These are phyloP conservation scores for Sturnus vulgaris DNA, from an alignment of 2,113 vertebrate species.

Conservation along the genomic window DNA sequence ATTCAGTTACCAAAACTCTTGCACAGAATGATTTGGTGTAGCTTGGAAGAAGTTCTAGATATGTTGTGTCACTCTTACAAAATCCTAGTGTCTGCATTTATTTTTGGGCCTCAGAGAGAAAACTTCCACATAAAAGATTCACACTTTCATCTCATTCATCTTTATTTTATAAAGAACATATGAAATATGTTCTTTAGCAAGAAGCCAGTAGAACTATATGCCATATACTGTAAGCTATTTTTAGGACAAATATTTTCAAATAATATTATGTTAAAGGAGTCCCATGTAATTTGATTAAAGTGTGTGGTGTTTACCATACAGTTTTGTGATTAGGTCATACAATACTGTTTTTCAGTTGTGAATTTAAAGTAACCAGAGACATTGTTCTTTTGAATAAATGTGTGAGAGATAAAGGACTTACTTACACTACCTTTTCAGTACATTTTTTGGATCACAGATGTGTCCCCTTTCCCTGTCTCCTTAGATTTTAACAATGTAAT, in stretches of 20 bases:
- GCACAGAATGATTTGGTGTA: constrained; percentile 7
- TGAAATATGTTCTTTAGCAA: neutral
- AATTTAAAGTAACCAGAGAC: neutral
- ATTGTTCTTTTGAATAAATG: neutral
- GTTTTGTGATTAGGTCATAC: neutral
- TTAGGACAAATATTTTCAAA: neutral
- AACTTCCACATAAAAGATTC: neutral
- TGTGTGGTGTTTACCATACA: neutral
- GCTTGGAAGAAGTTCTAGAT: neutral
- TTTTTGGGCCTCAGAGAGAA: neutral
- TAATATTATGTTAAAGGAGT: neutral
- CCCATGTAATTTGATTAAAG: neutral
- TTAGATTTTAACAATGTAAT: neutral
- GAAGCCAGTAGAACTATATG: neutral
- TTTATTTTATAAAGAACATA: neutral
- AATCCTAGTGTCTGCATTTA: neutral
- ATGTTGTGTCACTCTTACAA: neutral
- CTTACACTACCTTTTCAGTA: neutral
- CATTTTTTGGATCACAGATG: neutral
- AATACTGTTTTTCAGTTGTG: neutral
- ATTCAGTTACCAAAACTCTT: constrained; percentile 22
- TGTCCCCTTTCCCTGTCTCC: neutral
- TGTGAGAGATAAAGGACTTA: neutral
- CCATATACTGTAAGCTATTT: neutral
- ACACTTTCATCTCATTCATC: neutral